Evolutionary conservation across 2,797 vertebrate species (phyloP), one percentile per base, ranked within the genome.

Genomic region (Staurois parvus): DNA sequence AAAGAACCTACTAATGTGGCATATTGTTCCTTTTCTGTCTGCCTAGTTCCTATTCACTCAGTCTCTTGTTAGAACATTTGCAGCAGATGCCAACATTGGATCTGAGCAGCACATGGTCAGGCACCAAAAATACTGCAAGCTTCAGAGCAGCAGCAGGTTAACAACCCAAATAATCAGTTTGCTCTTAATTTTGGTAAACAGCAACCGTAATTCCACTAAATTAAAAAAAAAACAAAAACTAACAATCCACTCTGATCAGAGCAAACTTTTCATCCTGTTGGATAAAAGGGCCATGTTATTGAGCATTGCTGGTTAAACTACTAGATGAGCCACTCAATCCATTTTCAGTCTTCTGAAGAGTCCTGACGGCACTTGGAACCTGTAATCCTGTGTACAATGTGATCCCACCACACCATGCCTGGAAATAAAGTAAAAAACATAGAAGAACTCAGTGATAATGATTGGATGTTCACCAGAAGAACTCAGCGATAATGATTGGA

Each of bases 391-490:
- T 97, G 37, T 82, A 93, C 81, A 99, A 88, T 84, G 93, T 90
- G 85, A 99, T 94, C 17, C 96, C 96, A 26, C 97, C 98, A 76
- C 97, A 97, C 97, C 97, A 98, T 32, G 98, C 95, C 98, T 99
- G 92, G 1, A 76, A 73, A 37, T 13, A 10, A 37, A 76, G 17
- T 21, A 29, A 26, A 73, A n/a, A 30, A 2, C 30, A 80, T 59
- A 6, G 5, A 24, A 13, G 0, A 24, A 59, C 7, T 1, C 0
- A 1, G 21, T 4, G 2, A 59, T 4, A 52, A 52, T 17, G 13
- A 17, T 52, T 52, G 48, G 2, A 19, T 19, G 13, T 19, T 19
- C 4, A 19, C 48, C 19, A 52, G 48, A 19, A 13, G 0, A 24
- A 59, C 7, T 1, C 0, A 1, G 21, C 4, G 2, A 59, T 4